A percentile compares a stretch with the other conserved stretches of the same genome.
Conservation (phyloP, 2,113 vertebrate species). For the Thunnus thynnus region DNA sequence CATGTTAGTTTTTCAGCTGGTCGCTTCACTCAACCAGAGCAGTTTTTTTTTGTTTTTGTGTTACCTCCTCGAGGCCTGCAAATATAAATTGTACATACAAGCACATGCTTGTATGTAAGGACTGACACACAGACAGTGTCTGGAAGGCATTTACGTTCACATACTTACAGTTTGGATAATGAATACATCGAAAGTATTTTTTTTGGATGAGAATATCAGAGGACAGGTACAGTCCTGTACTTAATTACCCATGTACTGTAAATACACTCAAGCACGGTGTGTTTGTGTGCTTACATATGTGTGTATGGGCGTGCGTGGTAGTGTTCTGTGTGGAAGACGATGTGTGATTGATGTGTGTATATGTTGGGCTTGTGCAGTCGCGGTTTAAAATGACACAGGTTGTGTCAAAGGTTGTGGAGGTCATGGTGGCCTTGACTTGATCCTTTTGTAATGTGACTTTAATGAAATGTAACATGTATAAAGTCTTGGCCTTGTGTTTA, state of each 20-base stretch:
- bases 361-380: conserved; percentile 20
- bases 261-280: not conserved
- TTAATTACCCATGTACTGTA: conserved; percentile 25
- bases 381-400: conserved; percentile 2
- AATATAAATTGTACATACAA: not conserved
- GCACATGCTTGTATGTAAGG: conserved; percentile 19
- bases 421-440: conserved; percentile 6
- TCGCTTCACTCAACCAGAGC: not conserved
- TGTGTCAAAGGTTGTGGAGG: not conserved
- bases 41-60: conserved; percentile 6
- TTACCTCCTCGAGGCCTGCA: conserved; percentile 11
- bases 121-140: conserved; percentile 2
- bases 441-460: conserved; percentile 11
- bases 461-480: conserved; percentile 11
- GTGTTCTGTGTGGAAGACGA: conserved; percentile 2
- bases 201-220: conserved; percentile 17
- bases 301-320: not conserved
- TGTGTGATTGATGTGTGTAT: conserved; percentile 55
- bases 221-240: conserved; percentile 44
- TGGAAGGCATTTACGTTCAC: conserved; percentile 14
- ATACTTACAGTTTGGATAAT: conserved; percentile 2
- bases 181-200: conserved; percentile 1
- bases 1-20: not conserved
- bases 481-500: conserved; percentile 9
- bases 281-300: not conserved